Evolutionary conservation across 2,888 invertebrate species (phyloP), one percentile per base, ranked within the genome.

Genomic region (Brachypalpus laphriformis): DNA sequence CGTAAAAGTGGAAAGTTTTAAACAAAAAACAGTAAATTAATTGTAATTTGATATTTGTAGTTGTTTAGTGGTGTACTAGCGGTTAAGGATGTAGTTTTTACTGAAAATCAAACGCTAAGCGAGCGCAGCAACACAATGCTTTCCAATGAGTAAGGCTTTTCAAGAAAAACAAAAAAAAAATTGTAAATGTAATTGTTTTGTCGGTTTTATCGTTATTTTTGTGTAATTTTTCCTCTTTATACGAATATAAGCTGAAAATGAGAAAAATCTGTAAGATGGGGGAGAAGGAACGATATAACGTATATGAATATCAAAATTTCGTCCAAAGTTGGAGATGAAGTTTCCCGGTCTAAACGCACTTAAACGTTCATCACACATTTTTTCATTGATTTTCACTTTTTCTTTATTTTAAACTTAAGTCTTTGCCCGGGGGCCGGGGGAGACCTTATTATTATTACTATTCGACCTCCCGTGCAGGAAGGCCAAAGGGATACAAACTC

Each of bases 221-320:
- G 37, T 76, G 76, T 65, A 72, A 68, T 76, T 87, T 87, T 87
- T 87, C 88, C 87, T 87, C 78, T 85, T 82, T 85, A 82, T 77
- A 83, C 65, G 71, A 86, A 68, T 63, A 68, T 78, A 87, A 77
- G 59, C 51, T 65, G 70, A 71, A 82, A 76, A 45, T 28, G 61
- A 78, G 18, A 63, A 16, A 68, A 57, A 49, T 70, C 7, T 31
- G 34, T n/a, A 51, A 28, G 9, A 42, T 28, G 22, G 61, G 22
- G 68, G 72, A 51, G 22, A 70, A 78, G 76, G 88, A 88, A 90
- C 74, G 68, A 78, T 86, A 86, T 90, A 88, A 90, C 90, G 90
- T 90, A 91, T 87, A 90, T 89, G 89, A 90, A 91, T 91, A 91
- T 91, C 91, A 90, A 91, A 89, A 91, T 91, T 90, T 91, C 91